Percentiles rank a stretch among this genome's conserved stretches.
These are phyloP conservation scores for Heptranchias perlo DNA, from an alignment of 2,113 vertebrate genomes.

Conservation along the genomic window DNA sequence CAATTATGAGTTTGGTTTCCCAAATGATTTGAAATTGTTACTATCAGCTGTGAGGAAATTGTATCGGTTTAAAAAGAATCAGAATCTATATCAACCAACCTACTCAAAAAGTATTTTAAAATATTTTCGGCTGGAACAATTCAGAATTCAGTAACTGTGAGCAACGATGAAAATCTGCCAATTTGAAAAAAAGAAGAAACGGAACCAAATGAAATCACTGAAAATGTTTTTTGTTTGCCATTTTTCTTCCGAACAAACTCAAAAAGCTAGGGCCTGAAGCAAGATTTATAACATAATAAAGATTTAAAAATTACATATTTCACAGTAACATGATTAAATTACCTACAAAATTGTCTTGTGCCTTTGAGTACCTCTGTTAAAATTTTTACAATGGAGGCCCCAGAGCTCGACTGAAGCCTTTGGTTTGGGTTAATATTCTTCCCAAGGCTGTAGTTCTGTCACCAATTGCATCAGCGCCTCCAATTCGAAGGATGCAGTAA, in stretches of 20 bases:
- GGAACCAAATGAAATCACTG: background rate
- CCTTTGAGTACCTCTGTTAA: background rate
- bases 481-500: background rate
- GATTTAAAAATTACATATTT: background rate
- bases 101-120: background rate
- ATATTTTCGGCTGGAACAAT: background rate
- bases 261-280: background rate
- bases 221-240: background rate
- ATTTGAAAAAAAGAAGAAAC: background rate
- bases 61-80: no score
- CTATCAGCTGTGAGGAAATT: no score
- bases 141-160: background rate
- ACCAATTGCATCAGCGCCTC: background rate
- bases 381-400: background rate
- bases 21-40: background rate
- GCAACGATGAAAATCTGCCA: background rate
- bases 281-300: background rate
- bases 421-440: background rate
- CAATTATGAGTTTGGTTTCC: background rate
- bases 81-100: background rate
- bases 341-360: background rate
- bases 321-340: background rate
- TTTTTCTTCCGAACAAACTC: background rate
- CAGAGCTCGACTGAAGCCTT: background rate
- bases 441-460: no score